Evolutionary conservation across 2,888 invertebrate species (phyloP), one percentile per base, ranked within the genome.

Genomic region (Anoplius nigerrimus): DNA sequence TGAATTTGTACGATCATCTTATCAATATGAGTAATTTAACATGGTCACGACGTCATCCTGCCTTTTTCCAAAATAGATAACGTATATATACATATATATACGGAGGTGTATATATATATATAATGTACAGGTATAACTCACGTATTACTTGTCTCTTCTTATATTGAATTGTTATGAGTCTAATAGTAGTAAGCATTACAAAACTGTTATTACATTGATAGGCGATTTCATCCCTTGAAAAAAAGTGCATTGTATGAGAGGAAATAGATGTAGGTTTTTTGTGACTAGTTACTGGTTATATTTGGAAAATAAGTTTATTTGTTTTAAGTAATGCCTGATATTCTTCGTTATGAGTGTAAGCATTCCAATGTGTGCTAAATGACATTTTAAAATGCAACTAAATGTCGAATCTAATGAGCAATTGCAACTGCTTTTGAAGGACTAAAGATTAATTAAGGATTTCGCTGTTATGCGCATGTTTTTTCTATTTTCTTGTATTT

Each of bases 101-200:
- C 45, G 48, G 20, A n/a, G n/a, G n/a, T n/a, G n/a, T n/a, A n/a
- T 53, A 43, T 53, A 22, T 46, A 56, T 16, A 51, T 11, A 53
- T 55, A 34, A 54, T 34, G 11, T 11, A 34, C 34, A 34, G 34
- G 34, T 34, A 34, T 34, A 34, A 34, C 34, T 11, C 11, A 34
- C 34, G 16, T 68, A 63, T 34, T 60, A 75, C 75, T 75, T 75
- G 75, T 75, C 75, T 75, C 75, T 75, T 75, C 75, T 75, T 70
- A 62, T 60, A 62, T 42, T 16, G 53, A 48, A 48, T 48, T 34
- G 34, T 6, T 34, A 34, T 34, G 34, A 34, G 11, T 48, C 16
- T 1, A 48, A 16, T 48, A 48, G 48, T 5, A 48, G 16, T 5
- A n/a, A 48, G 8, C 5, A 48, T 16, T n/a, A 13, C 11, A 34